Evolutionary conservation across 2,113 vertebrate species (phyloP).

Genomic region (Hemiscyllium ocellatum): DNA sequence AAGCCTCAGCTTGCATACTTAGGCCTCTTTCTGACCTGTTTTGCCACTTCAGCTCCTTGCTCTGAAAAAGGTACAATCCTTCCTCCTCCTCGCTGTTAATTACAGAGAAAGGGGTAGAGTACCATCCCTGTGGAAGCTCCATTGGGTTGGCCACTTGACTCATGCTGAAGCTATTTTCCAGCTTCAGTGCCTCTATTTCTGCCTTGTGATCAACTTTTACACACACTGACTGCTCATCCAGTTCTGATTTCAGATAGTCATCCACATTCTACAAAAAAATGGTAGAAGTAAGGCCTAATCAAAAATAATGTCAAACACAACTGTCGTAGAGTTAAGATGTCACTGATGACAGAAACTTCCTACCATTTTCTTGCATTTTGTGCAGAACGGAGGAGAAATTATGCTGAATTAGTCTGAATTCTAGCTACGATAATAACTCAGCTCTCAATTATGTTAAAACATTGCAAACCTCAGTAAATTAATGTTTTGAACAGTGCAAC

Average conservation of each 20-base stretch:
- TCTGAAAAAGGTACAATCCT: constrained; percentile 42
- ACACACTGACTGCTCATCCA: constrained; percentile 55
- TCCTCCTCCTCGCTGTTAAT: constrained; percentile 53
- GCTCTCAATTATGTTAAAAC: background rate
- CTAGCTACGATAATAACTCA: background rate
- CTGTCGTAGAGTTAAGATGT: background rate
- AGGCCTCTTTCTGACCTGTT: constrained; percentile 45
- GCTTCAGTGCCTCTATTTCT: constrained; percentile 53
- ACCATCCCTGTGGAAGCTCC: constrained; percentile 47
- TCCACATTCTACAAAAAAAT: constrained; percentile 63
- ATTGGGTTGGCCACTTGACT: constrained; percentile 45
- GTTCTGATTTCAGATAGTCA: constrained; percentile 58
- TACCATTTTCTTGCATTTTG: background rate
- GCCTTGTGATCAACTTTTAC: constrained; percentile 48
- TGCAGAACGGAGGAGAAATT: background rate
- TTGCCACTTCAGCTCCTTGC: constrained; percentile 46
- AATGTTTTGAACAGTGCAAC: background rate
- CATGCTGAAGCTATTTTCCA: constrained; percentile 52
- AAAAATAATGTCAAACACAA: constrained; percentile 23
- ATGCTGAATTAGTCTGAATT: background rate
- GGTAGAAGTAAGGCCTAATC: constrained; percentile 52
- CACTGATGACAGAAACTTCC: background rate
- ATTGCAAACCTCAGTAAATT: background rate
- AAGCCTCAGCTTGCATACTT: constrained; percentile 48
- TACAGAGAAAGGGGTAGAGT: constrained; percentile 48